Evolutionary conservation across 2,113 vertebrate genomes (phyloP).

Genomic region (Notarius lentiginosus): DNA sequence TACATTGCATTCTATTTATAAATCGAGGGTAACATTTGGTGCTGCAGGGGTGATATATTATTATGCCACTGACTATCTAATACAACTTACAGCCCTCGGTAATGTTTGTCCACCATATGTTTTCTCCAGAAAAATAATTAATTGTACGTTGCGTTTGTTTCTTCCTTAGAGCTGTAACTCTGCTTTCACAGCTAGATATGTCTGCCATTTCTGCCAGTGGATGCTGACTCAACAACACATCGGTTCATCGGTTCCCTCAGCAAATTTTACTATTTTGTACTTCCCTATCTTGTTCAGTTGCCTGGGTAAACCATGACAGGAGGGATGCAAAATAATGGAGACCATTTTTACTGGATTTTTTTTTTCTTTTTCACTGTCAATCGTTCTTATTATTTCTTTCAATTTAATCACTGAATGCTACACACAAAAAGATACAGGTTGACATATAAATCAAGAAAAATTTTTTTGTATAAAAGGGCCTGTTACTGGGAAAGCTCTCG

Average conservation of each 20-base stretch:
- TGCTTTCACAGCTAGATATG: neutral
- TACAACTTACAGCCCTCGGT: neutral
- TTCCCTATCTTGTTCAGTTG: neutral
- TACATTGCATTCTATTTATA: slow-evolving; percentile 44
- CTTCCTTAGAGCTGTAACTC: slow-evolving; percentile 3
- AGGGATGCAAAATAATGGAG: neutral
- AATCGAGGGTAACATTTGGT: slow-evolving; percentile 14
- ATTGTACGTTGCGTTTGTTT: slow-evolving; percentile 22
- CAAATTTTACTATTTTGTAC: neutral
- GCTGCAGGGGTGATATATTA: neutral
- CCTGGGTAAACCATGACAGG: neutral
- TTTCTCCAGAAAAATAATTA: neutral
- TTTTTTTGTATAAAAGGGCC: neutral
- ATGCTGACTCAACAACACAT: slow-evolving; percentile 17
- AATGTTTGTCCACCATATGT: slow-evolving; percentile 9
- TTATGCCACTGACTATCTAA: slow-evolving; percentile 13
- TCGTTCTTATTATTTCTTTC: neutral
- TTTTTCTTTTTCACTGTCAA: neutral
- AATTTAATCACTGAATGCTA: neutral
- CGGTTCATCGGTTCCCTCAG: neutral
- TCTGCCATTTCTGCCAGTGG: neutral
- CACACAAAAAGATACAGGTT: neutral
- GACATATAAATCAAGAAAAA: neutral
- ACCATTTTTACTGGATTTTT: neutral
- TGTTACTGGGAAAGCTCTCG: neutral